A percentile compares a stretch with the other conserved stretches of the same genome.
phyloP scores from a whole-genome alignment of 2,888 invertebrate genomes.

The Hypercompe scribonia region DNA sequence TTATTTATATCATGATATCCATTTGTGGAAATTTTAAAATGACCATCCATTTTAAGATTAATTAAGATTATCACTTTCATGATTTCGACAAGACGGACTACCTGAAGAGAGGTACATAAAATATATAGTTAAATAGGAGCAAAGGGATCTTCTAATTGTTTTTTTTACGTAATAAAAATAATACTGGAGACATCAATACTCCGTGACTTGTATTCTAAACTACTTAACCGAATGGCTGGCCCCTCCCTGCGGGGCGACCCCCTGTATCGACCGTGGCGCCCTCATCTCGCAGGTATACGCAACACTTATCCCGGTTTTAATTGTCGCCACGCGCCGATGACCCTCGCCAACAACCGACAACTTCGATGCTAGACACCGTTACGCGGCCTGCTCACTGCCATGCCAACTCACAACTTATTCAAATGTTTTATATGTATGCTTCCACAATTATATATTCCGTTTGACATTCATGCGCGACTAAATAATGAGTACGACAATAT shows the following conservation, averaged over 20 bases:
- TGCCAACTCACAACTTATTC: conserved; percentile 57
- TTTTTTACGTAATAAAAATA: conserved; percentile 56
- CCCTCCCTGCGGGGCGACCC: conserved; percentile 62
- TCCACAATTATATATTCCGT: conserved; percentile 38
- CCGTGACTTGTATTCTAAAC: conserved; percentile 82
- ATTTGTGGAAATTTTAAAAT: not conserved
- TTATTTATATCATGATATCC: not conserved
- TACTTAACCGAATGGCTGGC: conserved; percentile 78
- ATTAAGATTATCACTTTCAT: not conserved
- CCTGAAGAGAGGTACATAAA: conserved; percentile 27
- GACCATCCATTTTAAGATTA: not conserved
- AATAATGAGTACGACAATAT: conserved; percentile 40
- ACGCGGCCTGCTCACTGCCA: conserved; percentile 55
- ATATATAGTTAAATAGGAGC: conserved; percentile 44
- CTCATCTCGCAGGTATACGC: conserved; percentile 85
- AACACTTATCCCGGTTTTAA: conserved; percentile 86
- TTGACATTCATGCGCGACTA: conserved; percentile 34
- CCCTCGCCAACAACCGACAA: conserved; percentile 65
- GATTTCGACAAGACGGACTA: conserved; percentile 24
- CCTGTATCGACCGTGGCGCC: conserved; percentile 83
- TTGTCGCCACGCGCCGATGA: conserved; percentile 85
- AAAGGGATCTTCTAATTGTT: conserved; percentile 44
- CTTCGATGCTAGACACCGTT: conserved; percentile 60
- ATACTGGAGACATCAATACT: conserved; percentile 75
- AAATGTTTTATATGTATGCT: conserved; percentile 45